phyloP scores from a whole-genome alignment of 2,797 vertebrate species.

The Aldrovandia affinis region DNA sequence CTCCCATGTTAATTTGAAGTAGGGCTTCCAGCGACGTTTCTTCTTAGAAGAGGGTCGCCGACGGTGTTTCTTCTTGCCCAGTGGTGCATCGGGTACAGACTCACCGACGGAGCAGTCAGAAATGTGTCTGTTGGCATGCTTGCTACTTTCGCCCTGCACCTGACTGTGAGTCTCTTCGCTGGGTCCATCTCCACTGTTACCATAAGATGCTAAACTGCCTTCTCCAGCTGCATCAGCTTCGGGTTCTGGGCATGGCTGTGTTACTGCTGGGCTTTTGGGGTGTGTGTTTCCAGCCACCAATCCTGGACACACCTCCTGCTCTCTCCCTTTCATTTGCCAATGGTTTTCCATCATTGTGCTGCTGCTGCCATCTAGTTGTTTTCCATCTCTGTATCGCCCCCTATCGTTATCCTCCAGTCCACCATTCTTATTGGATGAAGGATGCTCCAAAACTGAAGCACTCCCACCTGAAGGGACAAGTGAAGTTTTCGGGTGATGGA shows the following conservation, averaged over 20 bases:
- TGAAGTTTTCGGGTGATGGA: conserved; percentile 52
- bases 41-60: conserved; percentile 89
- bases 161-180: conserved; percentile 56
- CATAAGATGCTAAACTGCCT: conserved; percentile 34
- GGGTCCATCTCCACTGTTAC: conserved; percentile 52
- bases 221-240: conserved; percentile 40
- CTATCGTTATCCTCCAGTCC: conserved; percentile 59
- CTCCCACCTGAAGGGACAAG: conserved; percentile 66
- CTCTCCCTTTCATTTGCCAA: conserved; percentile 71
- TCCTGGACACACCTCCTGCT: conserved; percentile 71
- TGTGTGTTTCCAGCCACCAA: conserved; percentile 67
- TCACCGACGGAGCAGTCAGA: conserved; percentile 42
- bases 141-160: conserved; percentile 53
- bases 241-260: conserved; percentile 50
- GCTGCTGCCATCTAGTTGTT: conserved; percentile 58
- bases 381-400: conserved; percentile 73
- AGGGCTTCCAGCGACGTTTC: conserved; percentile 95
- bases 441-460: conserved; percentile 61
- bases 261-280: conserved; percentile 55
- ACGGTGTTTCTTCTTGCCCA: conserved; percentile 87
- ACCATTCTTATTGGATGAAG: conserved; percentile 58
- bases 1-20: conserved; percentile 95
- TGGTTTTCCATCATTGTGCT: conserved; percentile 66
- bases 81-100: conserved; percentile 65
- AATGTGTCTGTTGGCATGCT: conserved; percentile 42